phyloP scores from a whole-genome alignment of 2,113 vertebrate species.

The Aleadryas rufinucha region DNA sequence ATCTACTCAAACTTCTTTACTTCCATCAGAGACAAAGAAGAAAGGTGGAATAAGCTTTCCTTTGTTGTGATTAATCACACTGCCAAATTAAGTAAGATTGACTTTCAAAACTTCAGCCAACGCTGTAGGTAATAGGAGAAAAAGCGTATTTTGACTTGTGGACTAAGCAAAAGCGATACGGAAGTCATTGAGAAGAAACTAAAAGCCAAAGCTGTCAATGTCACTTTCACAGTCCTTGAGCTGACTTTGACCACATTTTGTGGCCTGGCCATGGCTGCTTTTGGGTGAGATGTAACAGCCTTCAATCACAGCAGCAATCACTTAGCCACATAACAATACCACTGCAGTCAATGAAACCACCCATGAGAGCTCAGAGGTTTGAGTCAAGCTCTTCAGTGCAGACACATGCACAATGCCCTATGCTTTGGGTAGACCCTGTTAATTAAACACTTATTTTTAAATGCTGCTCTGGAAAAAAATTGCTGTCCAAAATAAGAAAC shows the following conservation, averaged over 20 bases:
- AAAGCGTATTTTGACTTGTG: neutral
- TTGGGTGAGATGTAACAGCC: conserved; percentile 35
- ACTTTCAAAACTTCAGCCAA: neutral
- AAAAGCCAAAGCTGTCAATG: conserved; percentile 29
- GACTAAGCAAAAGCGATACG: neutral
- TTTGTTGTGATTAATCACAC: neutral
- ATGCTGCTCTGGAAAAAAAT: neutral
- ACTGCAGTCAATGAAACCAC: conserved; percentile 41
- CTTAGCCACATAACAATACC: neutral
- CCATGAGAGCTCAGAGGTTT: neutral
- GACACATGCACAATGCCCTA: neutral
- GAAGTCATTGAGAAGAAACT: neutral
- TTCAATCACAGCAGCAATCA: neutral
- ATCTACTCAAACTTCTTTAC: neutral
- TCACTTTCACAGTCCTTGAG: conserved; percentile 3
- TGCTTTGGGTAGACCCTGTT: neutral
- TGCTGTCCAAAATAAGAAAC: neutral
- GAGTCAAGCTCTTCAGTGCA: neutral
- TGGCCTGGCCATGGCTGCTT: conserved; percentile 12
- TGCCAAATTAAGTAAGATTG: neutral
- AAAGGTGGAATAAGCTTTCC: neutral
- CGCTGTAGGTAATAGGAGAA: accelerated
- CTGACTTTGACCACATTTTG: conserved; percentile 11
- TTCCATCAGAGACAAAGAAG: neutral
- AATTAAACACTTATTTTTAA: conserved; percentile 15